Conservation (phyloP, 2,797 vertebrate species). For the Coccyzus lansbergi region DNA sequence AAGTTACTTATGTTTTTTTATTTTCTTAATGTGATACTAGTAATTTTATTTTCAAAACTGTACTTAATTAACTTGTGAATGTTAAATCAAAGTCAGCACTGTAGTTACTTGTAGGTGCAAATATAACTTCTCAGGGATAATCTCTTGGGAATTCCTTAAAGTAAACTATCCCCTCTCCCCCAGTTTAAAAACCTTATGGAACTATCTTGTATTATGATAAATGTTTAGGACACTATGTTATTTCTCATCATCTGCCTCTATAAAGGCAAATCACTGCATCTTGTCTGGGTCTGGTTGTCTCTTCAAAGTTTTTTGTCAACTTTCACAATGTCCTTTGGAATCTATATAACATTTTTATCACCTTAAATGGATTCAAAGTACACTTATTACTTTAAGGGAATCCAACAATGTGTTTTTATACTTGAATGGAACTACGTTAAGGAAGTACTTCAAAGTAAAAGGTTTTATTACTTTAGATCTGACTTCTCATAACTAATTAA, state of each 20-base stretch:
- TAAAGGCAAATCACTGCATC: background rate
- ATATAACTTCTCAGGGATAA: background rate
- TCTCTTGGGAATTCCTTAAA: background rate
- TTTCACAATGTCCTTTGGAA: conserved; percentile 30
- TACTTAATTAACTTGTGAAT: background rate
- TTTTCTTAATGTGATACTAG: background rate
- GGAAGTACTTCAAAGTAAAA: background rate
- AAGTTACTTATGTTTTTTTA: background rate
- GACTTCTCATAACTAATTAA: background rate
- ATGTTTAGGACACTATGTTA: background rate
- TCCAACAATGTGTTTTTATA: background rate
- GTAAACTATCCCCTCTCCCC: background rate
- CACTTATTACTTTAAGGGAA: conserved; percentile 4
- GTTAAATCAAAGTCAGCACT: background rate
- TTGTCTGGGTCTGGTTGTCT: background rate
- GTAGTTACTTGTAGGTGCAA: background rate
- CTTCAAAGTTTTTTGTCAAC: background rate
- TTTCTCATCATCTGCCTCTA: background rate
- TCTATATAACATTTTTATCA: conserved; percentile 16
- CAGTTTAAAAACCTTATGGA: background rate
- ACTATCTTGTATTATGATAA: background rate
- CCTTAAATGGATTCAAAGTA: conserved; percentile 21
- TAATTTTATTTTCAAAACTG: background rate
- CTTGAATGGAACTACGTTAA: background rate
- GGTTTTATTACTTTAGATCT: background rate